Evolutionary conservation across 2,113 vertebrate genomes (phyloP).

Genomic region (Grammomys surdaster): DNA sequence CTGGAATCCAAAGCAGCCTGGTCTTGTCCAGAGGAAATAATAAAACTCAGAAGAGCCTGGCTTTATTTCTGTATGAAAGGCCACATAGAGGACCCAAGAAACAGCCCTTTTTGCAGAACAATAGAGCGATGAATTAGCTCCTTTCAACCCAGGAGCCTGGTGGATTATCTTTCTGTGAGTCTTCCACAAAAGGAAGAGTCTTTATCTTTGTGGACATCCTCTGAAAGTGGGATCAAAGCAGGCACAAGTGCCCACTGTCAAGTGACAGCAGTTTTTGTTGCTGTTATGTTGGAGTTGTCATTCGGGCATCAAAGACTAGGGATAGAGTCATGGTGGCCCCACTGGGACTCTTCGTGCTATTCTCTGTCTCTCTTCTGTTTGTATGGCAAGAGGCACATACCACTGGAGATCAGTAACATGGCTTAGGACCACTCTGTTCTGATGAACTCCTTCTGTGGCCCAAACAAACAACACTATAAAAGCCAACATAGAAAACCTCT

Average conservation of each 20-base stretch:
- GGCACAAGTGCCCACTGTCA: background rate
- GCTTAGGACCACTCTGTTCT: background rate
- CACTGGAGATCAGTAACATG: background rate
- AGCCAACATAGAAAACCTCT: background rate
- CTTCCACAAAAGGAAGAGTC: background rate
- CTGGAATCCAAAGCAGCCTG: background rate
- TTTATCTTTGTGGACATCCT: constrained; percentile 12
- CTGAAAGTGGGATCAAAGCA: constrained; percentile 15
- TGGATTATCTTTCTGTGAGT: constrained; percentile 30
- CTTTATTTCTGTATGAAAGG: constrained; percentile 57
- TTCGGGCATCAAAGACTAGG: constrained; percentile 28
- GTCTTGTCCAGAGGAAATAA: background rate
- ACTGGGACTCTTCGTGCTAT: background rate
- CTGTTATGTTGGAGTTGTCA: background rate
- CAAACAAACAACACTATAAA: constrained; percentile 29
- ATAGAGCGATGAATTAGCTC: background rate
- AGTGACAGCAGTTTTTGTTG: background rate
- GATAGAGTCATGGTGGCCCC: background rate
- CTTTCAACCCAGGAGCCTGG: constrained; percentile 18
- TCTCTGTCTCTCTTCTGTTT: background rate
- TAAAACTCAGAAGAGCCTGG: background rate
- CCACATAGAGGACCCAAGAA: background rate
- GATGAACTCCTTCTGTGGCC: background rate
- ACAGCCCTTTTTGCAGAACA: background rate
- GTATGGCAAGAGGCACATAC: background rate